Evolutionary conservation across 2,888 invertebrate species (phyloP), one percentile per base, ranked within the genome.

Genomic region (Polietes domitor): DNA sequence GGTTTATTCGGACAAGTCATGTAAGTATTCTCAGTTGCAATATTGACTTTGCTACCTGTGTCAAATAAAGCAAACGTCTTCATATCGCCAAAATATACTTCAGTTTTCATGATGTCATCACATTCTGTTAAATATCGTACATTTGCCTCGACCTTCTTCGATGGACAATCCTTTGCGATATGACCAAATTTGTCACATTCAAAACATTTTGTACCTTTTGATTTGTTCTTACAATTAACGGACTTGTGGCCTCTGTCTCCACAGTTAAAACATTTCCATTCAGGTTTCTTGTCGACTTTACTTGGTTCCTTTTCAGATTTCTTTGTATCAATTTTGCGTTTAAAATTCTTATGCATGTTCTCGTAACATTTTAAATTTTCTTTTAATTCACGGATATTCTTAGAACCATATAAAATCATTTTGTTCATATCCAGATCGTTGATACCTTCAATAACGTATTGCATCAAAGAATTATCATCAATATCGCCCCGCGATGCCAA

Each of bases 381-480:
- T 65, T 85, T 86, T 53, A 87, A 86, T 3, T 86, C 80, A 4
- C 55, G n/a, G 76, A 83, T 24, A 43, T 85, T 71, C 9, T 26
- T 75, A 24, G 85, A 71, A 5, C 83, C 83, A 26, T 84, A 85
- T 1, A 83, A 47, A 58, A 86, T 78, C 0, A 53, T 37, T 79
- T 86, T 85, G 10, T 86, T 84, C 5, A 58, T 12, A 17, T 53
- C 19, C 2, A 78, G 5, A 63, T 90, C 90, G 2, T 76, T 73
- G 12, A 92, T 90, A 3, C 90, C 91, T 83, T 92, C 90, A 6
- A 92, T 90, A 0, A 91, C 87, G 82, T 91, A 92, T 65, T 91
- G 89, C 4, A 90, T 91, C 2, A 91, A 58, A 10, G 87, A 86
- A 58, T 85, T 88, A 37, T 88, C 87, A 84, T 91, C 90, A 24